Evolutionary conservation across 2,797 vertebrate species (phyloP).

Genomic region (Falco peregrinus): DNA sequence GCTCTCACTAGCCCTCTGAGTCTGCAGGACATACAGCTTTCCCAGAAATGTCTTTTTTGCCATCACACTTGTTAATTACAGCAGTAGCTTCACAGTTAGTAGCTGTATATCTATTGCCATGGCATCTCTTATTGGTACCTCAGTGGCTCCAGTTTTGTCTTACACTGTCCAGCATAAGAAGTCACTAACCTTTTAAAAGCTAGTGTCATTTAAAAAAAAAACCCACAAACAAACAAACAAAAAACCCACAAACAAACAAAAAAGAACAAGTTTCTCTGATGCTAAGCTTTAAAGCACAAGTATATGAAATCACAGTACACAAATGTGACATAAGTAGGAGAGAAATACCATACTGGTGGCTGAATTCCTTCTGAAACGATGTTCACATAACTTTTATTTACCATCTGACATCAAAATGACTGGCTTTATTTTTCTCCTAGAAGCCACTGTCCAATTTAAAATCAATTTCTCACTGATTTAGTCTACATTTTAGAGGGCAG

Average conservation of each 20-base stretch:
- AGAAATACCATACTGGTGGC: neutral
- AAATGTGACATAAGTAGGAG: neutral
- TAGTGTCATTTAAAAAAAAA: neutral
- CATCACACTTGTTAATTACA: neutral
- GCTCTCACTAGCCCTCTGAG: neutral
- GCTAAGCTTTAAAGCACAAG: neutral
- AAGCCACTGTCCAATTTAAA: neutral
- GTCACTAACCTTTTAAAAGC: neutral
- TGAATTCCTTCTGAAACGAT: neutral
- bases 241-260: neutral
- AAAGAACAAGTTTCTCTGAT: neutral
- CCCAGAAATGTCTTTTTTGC: neutral
- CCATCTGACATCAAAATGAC: neutral
- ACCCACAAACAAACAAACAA: neutral
- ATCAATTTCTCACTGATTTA: neutral
- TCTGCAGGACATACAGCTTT: neutral
- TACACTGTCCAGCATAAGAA: neutral
- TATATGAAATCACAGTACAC: neutral
- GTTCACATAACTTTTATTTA: neutral
- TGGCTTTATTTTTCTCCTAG: neutral
- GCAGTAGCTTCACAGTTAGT: neutral
- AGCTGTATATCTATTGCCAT: neutral
- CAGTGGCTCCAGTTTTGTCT: neutral
- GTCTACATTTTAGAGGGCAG: neutral
- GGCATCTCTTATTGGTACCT: neutral